Evolutionary conservation across 2,888 invertebrate species (phyloP), one percentile per base, ranked within the genome.

Genomic region (Hirtodrosophila cameraria): DNA sequence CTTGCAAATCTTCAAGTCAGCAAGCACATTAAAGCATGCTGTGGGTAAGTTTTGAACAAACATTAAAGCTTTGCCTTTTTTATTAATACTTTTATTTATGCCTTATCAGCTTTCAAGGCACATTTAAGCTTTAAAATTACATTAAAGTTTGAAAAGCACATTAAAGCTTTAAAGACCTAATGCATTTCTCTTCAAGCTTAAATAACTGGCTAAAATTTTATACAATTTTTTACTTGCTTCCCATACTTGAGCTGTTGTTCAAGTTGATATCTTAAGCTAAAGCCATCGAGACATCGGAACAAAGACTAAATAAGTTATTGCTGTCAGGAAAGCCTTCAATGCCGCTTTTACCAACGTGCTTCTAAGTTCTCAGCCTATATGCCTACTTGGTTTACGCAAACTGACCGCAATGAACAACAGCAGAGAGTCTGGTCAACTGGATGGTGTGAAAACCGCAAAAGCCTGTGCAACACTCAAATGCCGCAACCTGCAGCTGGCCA

Each of bases 351-450:
- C n/a, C 6, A 15, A 13, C 28, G 58, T n/a, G 9, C 8, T 6
- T 9, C 8, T 46, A 20, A 15, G 2, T 0, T 23, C 9, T 28
- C n/a, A 18, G 15, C 25, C 3, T 20, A 28, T 11, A 30, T 42
- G 30, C 36, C 9, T 45, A 45, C 45, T 15, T 48, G 18, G 38
- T 20, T 39, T 50, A 55, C 41, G 13, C 35, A 48, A 53, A 52
- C 48, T 65, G 42, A 62, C 74, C 75, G 41, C 78, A 76, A 68
- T 68, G 65, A 45, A n/a, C 65, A 75, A 66, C 63, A 53, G 54
- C 48, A 16, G 35, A 30, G 18, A 53, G 45, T 12, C 23, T 23
- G 50, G 30, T 15, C 41, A 23, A 11, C 41, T 53, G 49, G 33
- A 8, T 36, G 57, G 75, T 58, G 72, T 74, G 72, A 69, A 74